Evolutionary conservation across 2,113 vertebrate genomes (phyloP), one percentile per base, ranked within the genome.

Genomic region (Sterna hirundo): DNA sequence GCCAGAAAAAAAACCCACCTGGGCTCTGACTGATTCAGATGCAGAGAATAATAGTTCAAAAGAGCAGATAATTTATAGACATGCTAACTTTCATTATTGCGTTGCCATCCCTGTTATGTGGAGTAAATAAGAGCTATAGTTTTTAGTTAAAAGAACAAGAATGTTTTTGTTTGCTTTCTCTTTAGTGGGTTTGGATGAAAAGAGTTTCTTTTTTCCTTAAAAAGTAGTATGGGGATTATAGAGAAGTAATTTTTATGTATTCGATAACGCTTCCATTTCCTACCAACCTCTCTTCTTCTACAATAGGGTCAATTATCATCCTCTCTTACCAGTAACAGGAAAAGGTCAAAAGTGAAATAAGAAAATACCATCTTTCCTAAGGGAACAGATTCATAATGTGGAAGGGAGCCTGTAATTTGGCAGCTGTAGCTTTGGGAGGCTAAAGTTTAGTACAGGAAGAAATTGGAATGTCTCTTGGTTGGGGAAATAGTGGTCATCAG

Each of bases 381-480:
- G 93, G 91, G 92, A 98, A 89, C 79, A 87, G 64, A 60, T 72
- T 92, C 82, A 92, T 91, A 95, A 95, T 57, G 88, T 78, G 85
- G 93, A 95, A 97, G 86, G 86, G 91, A 94, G 57, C 76, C n/a
- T 78, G 90, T 38, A 89, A 71, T 96, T 89, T 96, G 70, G 69
- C 84, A 98, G 86, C 71, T 95, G 38, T 61, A 94, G 89, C 90
- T 95, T 95, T 96, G 93, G 89, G 94, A 96, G 82, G 76, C 90
- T 90, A 14, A 90, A 92, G 93, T 95, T 93, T 94, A 95, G 90
- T 32, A 44, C 86, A 76, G 91, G 93, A 91, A 95, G 93, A 98
- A 97, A 98, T 96, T 98, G 96, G 91, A 96, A 95, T 97, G 94
- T 97, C 94, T 97, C 94, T 86, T 93, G 58, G 86, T 30, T 95